Conservation (phyloP, 2,113 vertebrate genomes). For the Butastur rufipennis region DNA sequence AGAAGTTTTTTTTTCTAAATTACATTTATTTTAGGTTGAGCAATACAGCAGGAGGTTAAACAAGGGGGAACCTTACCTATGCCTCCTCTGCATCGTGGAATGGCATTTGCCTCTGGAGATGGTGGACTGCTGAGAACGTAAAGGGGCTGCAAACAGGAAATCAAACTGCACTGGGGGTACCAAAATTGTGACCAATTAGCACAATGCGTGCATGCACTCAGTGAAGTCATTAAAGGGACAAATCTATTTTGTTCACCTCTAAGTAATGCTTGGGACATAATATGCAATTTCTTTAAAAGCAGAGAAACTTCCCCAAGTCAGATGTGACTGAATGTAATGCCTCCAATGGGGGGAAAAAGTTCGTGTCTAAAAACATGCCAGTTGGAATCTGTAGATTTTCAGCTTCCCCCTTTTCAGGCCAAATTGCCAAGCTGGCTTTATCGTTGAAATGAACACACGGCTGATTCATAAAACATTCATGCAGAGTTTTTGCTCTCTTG, state of each 20-base stretch:
- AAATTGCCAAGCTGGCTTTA: conserved; percentile 45
- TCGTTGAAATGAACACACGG: background rate
- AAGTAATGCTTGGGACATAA: background rate
- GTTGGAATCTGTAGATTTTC: conserved; percentile 1
- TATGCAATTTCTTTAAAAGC: background rate
- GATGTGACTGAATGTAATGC: background rate
- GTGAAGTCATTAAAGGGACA: background rate
- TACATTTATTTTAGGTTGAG: background rate
- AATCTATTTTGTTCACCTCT: background rate
- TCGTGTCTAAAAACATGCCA: background rate
- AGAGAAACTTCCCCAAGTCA: background rate
- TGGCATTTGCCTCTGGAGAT: background rate
- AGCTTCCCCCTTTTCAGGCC: conserved; percentile 1
- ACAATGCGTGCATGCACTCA: background rate
- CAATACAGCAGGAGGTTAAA: conserved; percentile 21
- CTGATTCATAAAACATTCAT: conserved; percentile 53
- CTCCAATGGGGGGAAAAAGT: background rate
- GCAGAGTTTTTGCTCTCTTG: conserved; percentile 20
- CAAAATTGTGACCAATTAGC: background rate
- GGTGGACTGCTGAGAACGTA: conserved; percentile 18
- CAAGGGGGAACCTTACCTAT: background rate
- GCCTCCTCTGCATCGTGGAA: background rate
- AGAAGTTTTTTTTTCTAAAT: background rate
- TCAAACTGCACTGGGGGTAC: background rate
- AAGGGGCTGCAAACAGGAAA: conserved; percentile 41